These are phyloP conservation scores for Scaptomyza tumidula DNA, from an alignment of 2,888 invertebrate species.

Conservation along the genomic window DNA sequence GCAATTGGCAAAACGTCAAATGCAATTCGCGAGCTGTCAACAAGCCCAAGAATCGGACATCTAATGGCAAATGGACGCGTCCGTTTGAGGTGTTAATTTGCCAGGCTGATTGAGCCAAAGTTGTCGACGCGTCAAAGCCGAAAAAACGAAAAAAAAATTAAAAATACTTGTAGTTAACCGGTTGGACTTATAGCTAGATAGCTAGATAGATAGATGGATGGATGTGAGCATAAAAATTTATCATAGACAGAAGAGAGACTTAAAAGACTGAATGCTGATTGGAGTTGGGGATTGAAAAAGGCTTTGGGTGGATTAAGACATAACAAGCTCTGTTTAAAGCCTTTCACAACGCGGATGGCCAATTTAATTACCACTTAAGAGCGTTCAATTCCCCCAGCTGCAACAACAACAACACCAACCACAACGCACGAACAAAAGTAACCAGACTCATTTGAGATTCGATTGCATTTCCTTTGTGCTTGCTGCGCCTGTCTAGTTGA, in stretches of 20 bases:
- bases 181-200: constrained; percentile 6
- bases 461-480: constrained; percentile 47
- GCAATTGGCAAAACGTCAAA: constrained; percentile 44
- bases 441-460: constrained; percentile 31
- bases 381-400: constrained; percentile 60
- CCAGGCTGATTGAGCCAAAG: constrained; percentile 49
- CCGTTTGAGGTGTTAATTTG: constrained; percentile 70
- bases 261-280: neutral
- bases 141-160: constrained; percentile 18
- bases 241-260: constrained; percentile 4
- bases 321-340: constrained; percentile 44
- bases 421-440: neutral
- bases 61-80: constrained; percentile 71
- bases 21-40: constrained; percentile 61
- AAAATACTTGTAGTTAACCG: constrained; percentile 35
- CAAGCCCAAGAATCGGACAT: constrained; percentile 53
- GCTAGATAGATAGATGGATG: neutral
- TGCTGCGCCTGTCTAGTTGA: constrained; percentile 9
- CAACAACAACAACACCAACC: neutral
- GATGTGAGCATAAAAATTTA: neutral
- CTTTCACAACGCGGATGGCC: constrained; percentile 64
- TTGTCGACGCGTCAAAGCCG: constrained; percentile 60
- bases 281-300: neutral
- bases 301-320: constrained; percentile 62
- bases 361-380: constrained; percentile 80